Evolutionary conservation across 2,888 invertebrate species (phyloP), one percentile per base, ranked within the genome.

Genomic region (Glyphotaelius pellucidus): DNA sequence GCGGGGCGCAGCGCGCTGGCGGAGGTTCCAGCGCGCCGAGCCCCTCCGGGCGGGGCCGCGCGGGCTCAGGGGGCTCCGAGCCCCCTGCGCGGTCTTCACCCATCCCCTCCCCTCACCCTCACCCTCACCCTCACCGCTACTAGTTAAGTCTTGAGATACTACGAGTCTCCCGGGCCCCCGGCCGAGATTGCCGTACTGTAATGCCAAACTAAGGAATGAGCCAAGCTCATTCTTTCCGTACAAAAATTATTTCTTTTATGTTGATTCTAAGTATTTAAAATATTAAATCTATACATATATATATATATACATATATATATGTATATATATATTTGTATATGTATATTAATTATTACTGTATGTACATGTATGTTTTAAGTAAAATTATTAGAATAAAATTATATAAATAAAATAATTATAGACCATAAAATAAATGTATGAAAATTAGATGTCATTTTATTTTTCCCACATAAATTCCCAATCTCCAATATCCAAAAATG

Each of bases 231-330:
- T 80, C 92, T 90, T 92, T 91, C 91, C 92, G 92, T 92, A 92
- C 92, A 93, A 93, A 90, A 81, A 91, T 92, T 89, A 90, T 93
- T 93, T 92, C 89, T 91, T 92, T 93, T 93, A 90, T 90, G 92
- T 93, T 93, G 91, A 92, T 91, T 91, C 89, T 92, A 92, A 92
- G 91, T 90, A 92, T 90, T 87, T 91, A 90, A 83, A 92, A 92
- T 91, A 92, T 92, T 92, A 85, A 91, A 92, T n/a, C n/a, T n/a
- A n/a, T n/a, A n/a, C n/a, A n/a, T 52, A 5, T 67, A 87, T 87
- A 85, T 91, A 90, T 92, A 91, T 83, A 91, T 92, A 91, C 90
- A 90, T 47, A 89, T 91, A 91, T 92, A 91, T n/a, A n/a, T n/a
- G n/a, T 52, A 5, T 67, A 87, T 87, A 85, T 91, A 90, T 92